Base-by-base conservation (phyloP, 2,888 invertebrate genomes). In the Gymnocheta viridis region DNA sequence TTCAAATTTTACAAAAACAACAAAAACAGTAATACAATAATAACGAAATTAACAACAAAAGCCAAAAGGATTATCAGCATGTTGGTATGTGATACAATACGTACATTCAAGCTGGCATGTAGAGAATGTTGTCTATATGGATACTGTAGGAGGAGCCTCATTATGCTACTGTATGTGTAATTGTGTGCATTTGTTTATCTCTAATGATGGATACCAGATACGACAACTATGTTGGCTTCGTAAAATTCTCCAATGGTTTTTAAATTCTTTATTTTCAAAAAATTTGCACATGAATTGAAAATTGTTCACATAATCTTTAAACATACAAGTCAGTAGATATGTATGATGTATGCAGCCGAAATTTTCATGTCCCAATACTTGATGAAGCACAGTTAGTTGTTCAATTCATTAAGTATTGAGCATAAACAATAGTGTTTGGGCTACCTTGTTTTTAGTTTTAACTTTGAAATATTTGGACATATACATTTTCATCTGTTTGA, bases 221-320 rank as follows among this genome's bases (percentile, higher is more conserved):
- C n/a, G 56, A 27, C 27, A 76, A 66, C 32, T 44, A 51, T 72
- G 66, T 29, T 70, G 49, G 22, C 49, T 64, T 27, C 9, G 4
- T 32, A 66, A 66, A 73, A 56, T 24, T 79, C 29, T 66, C 64
- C 67, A 54, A 67, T 74, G 56, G 22, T 10, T 64, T 81, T 74
- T 47, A 62, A 51, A n/a, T n/a, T 58, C 64, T 82, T 38, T 64
- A 19, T 62, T 62, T 38, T 38, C 35, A 10, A 54, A 41, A 77
- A 56, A 81, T 84, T 76, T 84, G 35, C 73, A 84, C 78, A 77
- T 73, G 81, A 73, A 73, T 73, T 81, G 81, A 47, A 67, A 73
- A 67, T 54, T 81, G 72, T 47, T 47, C 49, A 70, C 69, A 73
- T 66, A 38, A n/a, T n/a, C n/a, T n/a, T n/a, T n/a, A n/a, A n/a